A percentile compares a stretch with the other conserved stretches of the same genome.
phyloP scores from a whole-genome alignment of 2,113 vertebrate genomes.

The Glaucomys volans region DNA sequence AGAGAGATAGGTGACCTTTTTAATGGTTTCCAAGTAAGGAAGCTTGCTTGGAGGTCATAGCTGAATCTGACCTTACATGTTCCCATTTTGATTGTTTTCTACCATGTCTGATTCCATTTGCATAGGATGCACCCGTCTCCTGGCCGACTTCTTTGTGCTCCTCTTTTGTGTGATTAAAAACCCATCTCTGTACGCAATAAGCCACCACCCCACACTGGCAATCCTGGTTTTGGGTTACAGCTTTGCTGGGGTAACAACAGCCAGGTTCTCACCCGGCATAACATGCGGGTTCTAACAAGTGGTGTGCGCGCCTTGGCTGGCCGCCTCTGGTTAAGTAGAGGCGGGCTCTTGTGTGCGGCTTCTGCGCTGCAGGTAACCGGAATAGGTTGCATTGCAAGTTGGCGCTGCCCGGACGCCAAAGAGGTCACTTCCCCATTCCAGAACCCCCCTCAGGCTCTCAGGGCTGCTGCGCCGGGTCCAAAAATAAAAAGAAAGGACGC shows the following conservation, averaged over 20 bases:
- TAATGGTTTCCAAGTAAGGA: not conserved
- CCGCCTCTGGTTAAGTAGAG: slow-evolving; percentile 45
- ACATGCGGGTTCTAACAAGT: slow-evolving; percentile 53
- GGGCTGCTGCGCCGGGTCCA: not conserved
- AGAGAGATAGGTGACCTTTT: not conserved
- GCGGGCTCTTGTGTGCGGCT: not conserved
- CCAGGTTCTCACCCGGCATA: not conserved
- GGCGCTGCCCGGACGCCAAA: not conserved
- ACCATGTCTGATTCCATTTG: not conserved
- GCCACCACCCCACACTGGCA: slow-evolving; percentile 19
- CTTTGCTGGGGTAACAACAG: slow-evolving; percentile 18
- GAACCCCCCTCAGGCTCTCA: not conserved
- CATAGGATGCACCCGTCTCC: not conserved
- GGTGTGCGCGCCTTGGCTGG: not conserved
- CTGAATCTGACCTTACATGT: not conserved
- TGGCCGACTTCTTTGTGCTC: slow-evolving; percentile 50
- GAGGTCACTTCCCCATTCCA: not conserved
- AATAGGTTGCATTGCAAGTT: not conserved
- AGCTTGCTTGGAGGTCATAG: not conserved
- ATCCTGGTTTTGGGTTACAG: slow-evolving; percentile 60
- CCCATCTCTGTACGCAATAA: slow-evolving; percentile 39
- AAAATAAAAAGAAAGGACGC: not conserved
- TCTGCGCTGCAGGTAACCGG: slow-evolving; percentile 38
- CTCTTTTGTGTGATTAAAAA: slow-evolving; percentile 67
- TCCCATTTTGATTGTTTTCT: slow-evolving; percentile 29